Evolutionary conservation across 2,888 invertebrate species (phyloP), one percentile per base, ranked within the genome.

Genomic region (Noctua janthina): DNA sequence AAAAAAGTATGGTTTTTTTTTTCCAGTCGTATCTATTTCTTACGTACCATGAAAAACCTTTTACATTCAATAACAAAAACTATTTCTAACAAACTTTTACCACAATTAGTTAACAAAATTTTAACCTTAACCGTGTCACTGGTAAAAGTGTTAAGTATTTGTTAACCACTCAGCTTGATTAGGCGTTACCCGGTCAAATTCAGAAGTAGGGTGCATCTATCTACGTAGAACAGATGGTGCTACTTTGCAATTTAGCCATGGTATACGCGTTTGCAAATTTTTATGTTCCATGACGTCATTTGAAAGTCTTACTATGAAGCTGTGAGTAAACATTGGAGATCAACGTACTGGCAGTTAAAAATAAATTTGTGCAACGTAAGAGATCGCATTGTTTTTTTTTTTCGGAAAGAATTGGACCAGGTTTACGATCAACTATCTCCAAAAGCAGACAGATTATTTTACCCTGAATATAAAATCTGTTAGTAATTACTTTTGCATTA

Each of bases 111-210:
- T 76, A 78, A 76, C 51, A 46, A 75, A 78, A 54, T 56, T 49
- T 78, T 81, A 69, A 78, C 74, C 71, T 81, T 75, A 81, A 84
- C 81, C 75, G 71, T 87, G 85, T 88, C 81, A 85, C 43, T 70
- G 69, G 78, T 83, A 83, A 84, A 85, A 88, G 79, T 83, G 82
- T 80, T 23, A 29, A 67, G 29, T 82, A 89, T 81, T 83, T 78
- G 62, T 83, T 84, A 81, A 56, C 75, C 82, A 85, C 79, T 87
- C 76, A 78, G 66, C 67, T 83, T 86, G 79, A 86, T 87, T 81
- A 70, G n/a, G 74, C 56, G 74, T 74, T 75, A 82, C 70, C 71
- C 81, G 76, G 51, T 81, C 76, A 75, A 87, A 86, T 85, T 23
- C 17, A 73, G 66, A 74, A 84, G 85, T 59, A 69, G 64, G 59